Base-by-base conservation (phyloP, 2,888 invertebrate genomes). In the Lycia hirtaria region DNA sequence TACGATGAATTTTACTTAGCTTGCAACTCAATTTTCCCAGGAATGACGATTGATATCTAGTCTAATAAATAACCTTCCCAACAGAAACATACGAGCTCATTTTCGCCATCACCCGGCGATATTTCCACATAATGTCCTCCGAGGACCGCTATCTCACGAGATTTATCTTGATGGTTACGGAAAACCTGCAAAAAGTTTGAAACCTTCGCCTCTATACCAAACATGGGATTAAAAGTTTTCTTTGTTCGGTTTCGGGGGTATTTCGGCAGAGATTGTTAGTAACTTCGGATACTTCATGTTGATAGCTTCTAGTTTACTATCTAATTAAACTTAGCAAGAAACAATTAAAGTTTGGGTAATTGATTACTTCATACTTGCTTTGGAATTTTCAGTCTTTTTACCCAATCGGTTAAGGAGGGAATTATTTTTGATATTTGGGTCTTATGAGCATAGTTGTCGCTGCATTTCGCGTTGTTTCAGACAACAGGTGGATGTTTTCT, bases 101-200 rank as follows among this genome's bases (percentile, higher is more conserved):
- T 83, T 80, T 80, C 75, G 71, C 77, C 78, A 80, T 81, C 78
- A 73, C 67, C 66, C 72, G 67, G 64, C 76, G 73, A 81, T 81
- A 83, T 83, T 80, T 84, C 78, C 78, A 80, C 78, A 78, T 83
- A 84, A 84, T 81, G 82, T 81, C 73, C 74, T 77, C 68, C 65
- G 67, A 64, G 72, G 76, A 77, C 76, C 74, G 75, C 78, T 80
- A 82, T 83, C 81, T 80, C 60, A 15, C 64, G 76, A 83, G 81
- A 85, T 85, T 85, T 85, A 86, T 85, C 81, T 81, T 71, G 76
- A 81, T 76, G 71, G 75, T 68, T 69, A 71, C 70, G 68, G 67
- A 67, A 71, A 67, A 76, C 73, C 68, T 69, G 69, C 67, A 65
- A 72, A 59, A 56, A 60, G 26, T 52, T 49, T 22, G 48, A 32